Percentiles rank a stretch among this genome's conserved stretches.
phyloP scores from a whole-genome alignment of 2,888 invertebrate species.

The Drosophila pseudotalamancana region DNA sequence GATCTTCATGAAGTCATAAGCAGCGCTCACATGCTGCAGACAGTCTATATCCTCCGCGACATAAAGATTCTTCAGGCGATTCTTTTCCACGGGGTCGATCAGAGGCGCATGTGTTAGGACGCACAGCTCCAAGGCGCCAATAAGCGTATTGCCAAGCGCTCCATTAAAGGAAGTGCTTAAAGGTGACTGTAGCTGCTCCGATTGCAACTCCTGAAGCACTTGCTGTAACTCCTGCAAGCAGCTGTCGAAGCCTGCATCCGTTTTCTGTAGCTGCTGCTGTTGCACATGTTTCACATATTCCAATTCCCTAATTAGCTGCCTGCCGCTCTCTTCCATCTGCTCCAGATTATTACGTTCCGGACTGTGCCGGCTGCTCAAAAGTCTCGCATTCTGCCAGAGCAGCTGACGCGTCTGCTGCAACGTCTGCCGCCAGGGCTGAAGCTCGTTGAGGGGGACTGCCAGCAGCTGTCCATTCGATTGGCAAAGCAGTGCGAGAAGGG shows the following conservation, averaged over 20 bases:
- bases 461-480: constrained; percentile 75
- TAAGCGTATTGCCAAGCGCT: constrained; percentile 69
- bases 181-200: constrained; percentile 5
- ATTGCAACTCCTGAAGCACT: constrained; percentile 35
- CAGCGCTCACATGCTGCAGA: constrained; percentile 86
- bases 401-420: constrained; percentile 84
- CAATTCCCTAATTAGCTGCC: constrained; percentile 75
- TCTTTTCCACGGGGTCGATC: constrained; percentile 94
- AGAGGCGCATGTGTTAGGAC: constrained; percentile 88
- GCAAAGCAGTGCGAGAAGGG: constrained; percentile 68
- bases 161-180: constrained; percentile 41
- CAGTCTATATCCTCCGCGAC: constrained; percentile 88
- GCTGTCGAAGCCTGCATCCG: constrained; percentile 33
- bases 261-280: constrained; percentile 14
- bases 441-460: constrained; percentile 77
- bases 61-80: constrained; percentile 89
- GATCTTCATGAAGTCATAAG: constrained; percentile 85
- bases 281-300: constrained; percentile 53
- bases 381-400: constrained; percentile 85
- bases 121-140: constrained; percentile 86
- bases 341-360: constrained; percentile 41
- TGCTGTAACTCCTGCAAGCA: constrained; percentile 55
- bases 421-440: constrained; percentile 75
- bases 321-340: constrained; percentile 54
- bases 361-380: constrained; percentile 57